Evolutionary conservation across 2,113 vertebrate genomes (phyloP).

Genomic region (Catagonus wagneri): DNA sequence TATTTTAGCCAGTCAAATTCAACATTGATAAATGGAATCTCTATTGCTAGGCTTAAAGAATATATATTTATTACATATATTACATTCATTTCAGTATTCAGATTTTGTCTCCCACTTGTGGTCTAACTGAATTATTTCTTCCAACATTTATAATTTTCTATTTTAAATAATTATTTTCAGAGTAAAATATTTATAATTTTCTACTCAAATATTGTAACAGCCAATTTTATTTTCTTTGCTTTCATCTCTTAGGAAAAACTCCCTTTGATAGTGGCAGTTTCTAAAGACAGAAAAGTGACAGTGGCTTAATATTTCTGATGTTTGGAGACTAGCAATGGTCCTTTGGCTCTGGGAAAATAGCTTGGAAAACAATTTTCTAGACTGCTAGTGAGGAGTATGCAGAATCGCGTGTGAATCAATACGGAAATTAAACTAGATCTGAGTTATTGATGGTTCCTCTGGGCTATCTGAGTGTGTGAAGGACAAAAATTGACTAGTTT

Average conservation of each 20-base stretch:
- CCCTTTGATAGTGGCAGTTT: not conserved
- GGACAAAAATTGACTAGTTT: not conserved
- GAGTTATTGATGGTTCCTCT: not conserved
- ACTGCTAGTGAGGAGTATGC: not conserved
- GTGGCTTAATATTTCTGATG: not conserved
- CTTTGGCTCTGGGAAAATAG: not conserved
- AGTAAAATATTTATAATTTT: not conserved
- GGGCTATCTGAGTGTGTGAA: not conserved
- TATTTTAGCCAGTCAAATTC: not conserved
- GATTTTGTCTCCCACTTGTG: not conserved
- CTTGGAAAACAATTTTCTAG: not conserved
- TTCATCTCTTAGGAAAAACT: not conserved
- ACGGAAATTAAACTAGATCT: not conserved
- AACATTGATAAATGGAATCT: not conserved
- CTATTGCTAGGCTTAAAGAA: not conserved
- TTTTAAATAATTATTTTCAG: slow-evolving; percentile 22
- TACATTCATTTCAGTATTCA: not conserved
- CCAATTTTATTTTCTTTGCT: not conserved
- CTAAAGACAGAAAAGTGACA: not conserved
- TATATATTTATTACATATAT: not conserved
- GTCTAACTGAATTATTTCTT: not conserved
- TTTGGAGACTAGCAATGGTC: not conserved
- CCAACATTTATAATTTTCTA: not conserved
- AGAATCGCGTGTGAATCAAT: not conserved
- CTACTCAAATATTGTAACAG: not conserved